Base-by-base conservation (phyloP, 2,888 invertebrate genomes). In the Cotesia congregata region DNA sequence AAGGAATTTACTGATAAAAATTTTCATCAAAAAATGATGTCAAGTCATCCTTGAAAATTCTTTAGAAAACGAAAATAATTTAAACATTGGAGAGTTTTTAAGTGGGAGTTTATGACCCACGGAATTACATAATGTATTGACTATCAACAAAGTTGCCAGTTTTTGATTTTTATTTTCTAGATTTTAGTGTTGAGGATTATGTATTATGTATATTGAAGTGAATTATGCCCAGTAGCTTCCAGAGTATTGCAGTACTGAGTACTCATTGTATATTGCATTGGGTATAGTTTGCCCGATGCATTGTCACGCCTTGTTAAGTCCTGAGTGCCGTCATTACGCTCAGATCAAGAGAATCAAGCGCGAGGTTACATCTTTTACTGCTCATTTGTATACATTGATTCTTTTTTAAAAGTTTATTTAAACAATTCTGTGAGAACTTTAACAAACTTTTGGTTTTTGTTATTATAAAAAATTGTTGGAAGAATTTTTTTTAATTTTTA, bases 291-390 rank as follows among this genome's bases (percentile, higher is more conserved):
- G 82, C 86, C 84, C 81, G 85, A 85, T 85, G 86, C 85, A 86
- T 86, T 88, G 88, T 87, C 86, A 87, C 87, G 88, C 88, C 86
- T 88, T 87, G 88, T 88, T 88, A 87, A 88, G 85, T 86, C 83
- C 81, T 83, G 85, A 86, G 85, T 84, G 85, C 84, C 83, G 83
- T 83, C 82, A 86, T 87, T 87, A 86, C 85, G 77, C 77, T 78
- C 82, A 81, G 81, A 79, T 75, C 39, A 50, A 75, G 69, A 20
- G 62, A 65, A 62, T 61, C 15, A 62, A 40, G 62, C 61, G 38
- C 50, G 64, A 50, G 64, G 30, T 50, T 70, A 59, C 5, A 70
- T 17, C 30, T 30, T 17, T 7, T 30, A 30, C 30, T 30, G 30
- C 30, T 30, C 30, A 30, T 30, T 30, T 30, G 30, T 30, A 30